Evolutionary conservation across 2,888 invertebrate genomes (phyloP), one percentile per base, ranked within the genome.

Genomic region (Mycogona germanica): DNA sequence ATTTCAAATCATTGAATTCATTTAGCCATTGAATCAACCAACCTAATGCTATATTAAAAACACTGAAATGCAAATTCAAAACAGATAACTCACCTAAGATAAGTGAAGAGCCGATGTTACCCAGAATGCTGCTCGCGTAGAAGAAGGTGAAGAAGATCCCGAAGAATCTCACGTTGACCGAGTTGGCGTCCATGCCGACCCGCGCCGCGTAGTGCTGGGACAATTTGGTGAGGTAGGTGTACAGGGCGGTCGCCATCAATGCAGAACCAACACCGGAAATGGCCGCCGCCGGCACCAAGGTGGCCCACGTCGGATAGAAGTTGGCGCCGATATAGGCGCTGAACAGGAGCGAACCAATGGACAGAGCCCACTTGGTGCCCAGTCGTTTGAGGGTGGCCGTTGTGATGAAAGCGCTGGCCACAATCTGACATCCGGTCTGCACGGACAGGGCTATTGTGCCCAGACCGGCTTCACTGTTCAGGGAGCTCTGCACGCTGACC

Each of bases 81-180:
- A n/a, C n/a, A n/a, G n/a, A n/a, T n/a, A n/a, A n/a, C n/a, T n/a
- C 45, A 3, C 51, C 51, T 17, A 51, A 23, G 14, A 51, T 19
- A 19, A 51, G 29, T n/a, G 51, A 51, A 44, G 44, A 44, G 2
- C 44, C 51, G 2, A 51, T 19, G 32, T 51, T 51, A 12, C 51
- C 51, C 7, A 51, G 7, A 2, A 40, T 35, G 19, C 44, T 38
- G 26, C 40, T 29, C 30, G 26, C 42, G 21, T 51, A 51, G 26
- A 21, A 51, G 21, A 51, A 44, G 23, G 40, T 14, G 14, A 44
- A 51, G 29, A 51, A 51, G 17, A 44, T 51, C 2, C 51, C 51
- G 23, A 51, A 51, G 5, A 51, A 51, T 14, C 51, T 26, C 30
- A 44, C 29, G 44, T 51, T 51, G 21, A 51, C 32, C 2, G 30